Evolutionary conservation across 2,888 invertebrate species (phyloP).

Genomic region (Mellilla xanthometata): DNA sequence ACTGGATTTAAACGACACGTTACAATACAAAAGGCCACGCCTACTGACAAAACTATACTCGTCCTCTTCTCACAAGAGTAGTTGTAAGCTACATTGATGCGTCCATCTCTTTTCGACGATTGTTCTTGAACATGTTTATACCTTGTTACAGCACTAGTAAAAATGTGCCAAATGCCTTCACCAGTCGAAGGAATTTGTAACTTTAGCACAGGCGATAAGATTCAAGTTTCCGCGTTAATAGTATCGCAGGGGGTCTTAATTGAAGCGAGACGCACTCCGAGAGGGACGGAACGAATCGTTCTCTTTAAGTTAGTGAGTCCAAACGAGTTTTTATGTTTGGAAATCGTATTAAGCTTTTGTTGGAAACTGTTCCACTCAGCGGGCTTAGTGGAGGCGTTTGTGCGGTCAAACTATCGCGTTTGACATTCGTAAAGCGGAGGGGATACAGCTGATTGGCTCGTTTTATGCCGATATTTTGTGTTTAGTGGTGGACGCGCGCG

Average conservation of each 20-base stretch:
- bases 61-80: slow-evolving; percentile 43
- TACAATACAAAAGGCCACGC: slow-evolving; percentile 67
- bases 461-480: slow-evolving; percentile 65
- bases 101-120: slow-evolving; percentile 56
- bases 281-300: slow-evolving; percentile 70
- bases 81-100: slow-evolving; percentile 10
- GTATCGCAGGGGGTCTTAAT: slow-evolving; percentile 61
- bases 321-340: slow-evolving; percentile 82
- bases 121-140: slow-evolving; percentile 58
- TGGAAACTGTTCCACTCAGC: slow-evolving; percentile 81
- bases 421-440: slow-evolving; percentile 65
- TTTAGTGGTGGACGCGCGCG: slow-evolving; percentile 66
- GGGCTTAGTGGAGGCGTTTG: slow-evolving; percentile 79
- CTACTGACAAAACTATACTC: slow-evolving; percentile 48
- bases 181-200: slow-evolving; percentile 30
- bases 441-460: slow-evolving; percentile 74
- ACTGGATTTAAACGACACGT: slow-evolving; percentile 80
- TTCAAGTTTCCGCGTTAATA: slow-evolving; percentile 34
- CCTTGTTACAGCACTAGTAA: slow-evolving; percentile 55
- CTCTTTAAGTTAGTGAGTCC: slow-evolving; percentile 78
- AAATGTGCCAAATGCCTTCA: slow-evolving; percentile 53
- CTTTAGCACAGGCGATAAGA: slow-evolving; percentile 23
- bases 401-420: slow-evolving; percentile 78
- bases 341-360: slow-evolving; percentile 83
- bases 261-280: slow-evolving; percentile 67